Conservation (phyloP, 2,888 invertebrate species). For the Nymphalis polychloros region DNA sequence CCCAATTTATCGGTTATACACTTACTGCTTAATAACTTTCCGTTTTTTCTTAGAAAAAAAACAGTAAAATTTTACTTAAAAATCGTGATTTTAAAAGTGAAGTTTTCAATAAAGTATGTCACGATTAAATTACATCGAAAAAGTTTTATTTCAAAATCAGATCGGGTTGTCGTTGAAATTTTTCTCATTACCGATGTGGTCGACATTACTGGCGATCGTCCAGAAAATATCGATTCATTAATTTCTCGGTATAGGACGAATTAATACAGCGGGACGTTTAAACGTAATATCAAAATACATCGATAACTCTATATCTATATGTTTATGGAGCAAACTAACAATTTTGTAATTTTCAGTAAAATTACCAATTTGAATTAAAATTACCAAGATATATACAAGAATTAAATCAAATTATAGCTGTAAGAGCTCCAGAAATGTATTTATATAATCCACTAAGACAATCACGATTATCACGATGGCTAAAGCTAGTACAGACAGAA, state of each 20-base stretch:
- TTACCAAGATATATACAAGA: too few species aligned
- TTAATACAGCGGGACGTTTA: slow-evolving; percentile 28
- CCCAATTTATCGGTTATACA: too few species aligned
- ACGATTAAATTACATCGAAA: slow-evolving; percentile 23
- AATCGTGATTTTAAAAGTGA: not conserved
- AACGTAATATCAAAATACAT: not conserved
- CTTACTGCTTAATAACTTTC: too few species aligned
- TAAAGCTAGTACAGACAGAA: slow-evolving; percentile 13
- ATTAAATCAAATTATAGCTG: too few species aligned
- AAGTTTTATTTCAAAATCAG: slow-evolving; percentile 23
- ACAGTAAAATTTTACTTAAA: too few species aligned
- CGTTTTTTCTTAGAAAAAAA: too few species aligned
- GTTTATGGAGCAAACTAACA: too few species aligned
- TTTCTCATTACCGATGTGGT: slow-evolving; percentile 23
- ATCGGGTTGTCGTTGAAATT: slow-evolving; percentile 19
- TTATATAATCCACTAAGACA: not conserved
- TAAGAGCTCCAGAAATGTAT: not conserved
- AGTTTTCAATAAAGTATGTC: slow-evolving; percentile 20
- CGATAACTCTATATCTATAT: too few species aligned
- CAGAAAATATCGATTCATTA: slow-evolving; percentile 37
- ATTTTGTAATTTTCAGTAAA: too few species aligned
- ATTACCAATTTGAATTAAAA: too few species aligned
- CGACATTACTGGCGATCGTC: slow-evolving; percentile 27
- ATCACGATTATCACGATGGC: not conserved
- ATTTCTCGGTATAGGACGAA: slow-evolving; percentile 31